phyloP scores from a whole-genome alignment of 2,888 invertebrate species.

The Diabrotica balteata region DNA sequence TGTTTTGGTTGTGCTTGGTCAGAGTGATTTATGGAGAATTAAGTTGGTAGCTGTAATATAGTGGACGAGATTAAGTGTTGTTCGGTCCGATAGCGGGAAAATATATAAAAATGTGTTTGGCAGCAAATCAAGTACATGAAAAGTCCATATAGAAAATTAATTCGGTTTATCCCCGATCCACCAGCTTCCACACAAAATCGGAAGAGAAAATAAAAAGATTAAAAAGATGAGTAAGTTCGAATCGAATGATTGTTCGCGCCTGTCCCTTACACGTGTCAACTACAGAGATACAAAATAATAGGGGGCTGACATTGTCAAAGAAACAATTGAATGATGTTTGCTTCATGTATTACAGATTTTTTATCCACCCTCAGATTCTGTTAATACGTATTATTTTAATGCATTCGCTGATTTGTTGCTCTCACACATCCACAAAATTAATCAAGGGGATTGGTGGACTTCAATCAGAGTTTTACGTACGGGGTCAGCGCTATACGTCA shows the following conservation, averaged over 20 bases:
- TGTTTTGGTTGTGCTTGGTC: neutral
- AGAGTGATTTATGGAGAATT: slow-evolving; percentile 12
- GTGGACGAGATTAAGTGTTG: slow-evolving; percentile 21
- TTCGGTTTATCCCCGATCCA: slow-evolving; percentile 45
- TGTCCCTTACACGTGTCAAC: slow-evolving; percentile 53
- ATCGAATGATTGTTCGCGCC: slow-evolving; percentile 52
- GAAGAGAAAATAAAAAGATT: slow-evolving; percentile 55
- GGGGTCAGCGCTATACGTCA: slow-evolving; percentile 8
- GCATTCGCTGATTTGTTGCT: slow-evolving; percentile 36
- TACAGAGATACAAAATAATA: slow-evolving; percentile 51
- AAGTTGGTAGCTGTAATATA: slow-evolving; percentile 7
- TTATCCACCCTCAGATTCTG: slow-evolving; percentile 37
- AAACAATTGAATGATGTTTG: slow-evolving; percentile 52
- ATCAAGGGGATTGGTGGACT: slow-evolving; percentile 32
- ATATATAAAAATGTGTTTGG: slow-evolving; percentile 43
- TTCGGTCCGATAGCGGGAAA: slow-evolving; percentile 6
- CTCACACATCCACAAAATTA: slow-evolving; percentile 27
- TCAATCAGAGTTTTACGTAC: slow-evolving; percentile 16
- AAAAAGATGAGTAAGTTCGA: slow-evolving; percentile 53
- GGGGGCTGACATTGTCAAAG: slow-evolving; percentile 48
- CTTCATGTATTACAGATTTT: slow-evolving; percentile 52
- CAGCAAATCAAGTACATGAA: slow-evolving; percentile 46
- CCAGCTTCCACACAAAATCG: slow-evolving; percentile 45
- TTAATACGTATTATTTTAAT: slow-evolving; percentile 40
- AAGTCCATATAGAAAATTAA: slow-evolving; percentile 54